phyloP scores from a whole-genome alignment of 2,113 vertebrate genomes.

The Dasyurus viverrinus region DNA sequence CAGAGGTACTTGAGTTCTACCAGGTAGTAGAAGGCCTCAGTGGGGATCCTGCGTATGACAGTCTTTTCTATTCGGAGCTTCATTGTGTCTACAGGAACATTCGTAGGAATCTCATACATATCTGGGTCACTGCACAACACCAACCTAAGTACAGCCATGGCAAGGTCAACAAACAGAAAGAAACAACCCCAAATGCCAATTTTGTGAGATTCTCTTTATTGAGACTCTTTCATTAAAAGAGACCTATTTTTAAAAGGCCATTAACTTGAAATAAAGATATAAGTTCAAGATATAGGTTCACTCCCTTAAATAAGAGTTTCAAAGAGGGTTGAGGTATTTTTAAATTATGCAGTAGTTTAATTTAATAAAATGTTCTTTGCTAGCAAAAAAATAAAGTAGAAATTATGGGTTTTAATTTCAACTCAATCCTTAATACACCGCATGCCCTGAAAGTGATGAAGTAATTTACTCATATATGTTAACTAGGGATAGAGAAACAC shows the following conservation, averaged over 20 bases:
- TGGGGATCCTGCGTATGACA: conserved; percentile 86
- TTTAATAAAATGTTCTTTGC: conserved; percentile 6
- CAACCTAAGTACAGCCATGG: conserved; percentile 81
- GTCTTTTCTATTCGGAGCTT: conserved; percentile 98
- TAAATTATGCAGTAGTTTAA: neutral
- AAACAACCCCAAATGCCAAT: conserved; percentile 32
- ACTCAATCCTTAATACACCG: neutral
- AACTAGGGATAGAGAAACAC: conserved; percentile 37
- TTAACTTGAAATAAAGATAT: too few relatives aligned
- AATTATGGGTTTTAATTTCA: neutral
- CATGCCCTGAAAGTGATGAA: neutral
- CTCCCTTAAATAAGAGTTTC: too few relatives aligned
- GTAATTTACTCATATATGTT: neutral
- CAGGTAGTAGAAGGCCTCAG: conserved; percentile 97
- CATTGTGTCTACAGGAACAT: conserved; percentile 92
- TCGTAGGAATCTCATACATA: conserved; percentile 94
- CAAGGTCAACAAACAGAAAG: conserved; percentile 18
- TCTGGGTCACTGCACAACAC: conserved; percentile 96
- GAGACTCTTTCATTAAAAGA: neutral
- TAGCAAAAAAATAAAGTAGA: conserved; percentile 22
- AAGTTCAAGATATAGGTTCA: too few relatives aligned
- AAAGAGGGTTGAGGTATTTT: too few relatives aligned
- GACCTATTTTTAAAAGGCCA: neutral
- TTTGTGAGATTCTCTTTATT: neutral
- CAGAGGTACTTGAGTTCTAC: conserved; percentile 94